phyloP scores from a whole-genome alignment of 2,797 vertebrate genomes.

The Gymnopithys bicolor region DNA sequence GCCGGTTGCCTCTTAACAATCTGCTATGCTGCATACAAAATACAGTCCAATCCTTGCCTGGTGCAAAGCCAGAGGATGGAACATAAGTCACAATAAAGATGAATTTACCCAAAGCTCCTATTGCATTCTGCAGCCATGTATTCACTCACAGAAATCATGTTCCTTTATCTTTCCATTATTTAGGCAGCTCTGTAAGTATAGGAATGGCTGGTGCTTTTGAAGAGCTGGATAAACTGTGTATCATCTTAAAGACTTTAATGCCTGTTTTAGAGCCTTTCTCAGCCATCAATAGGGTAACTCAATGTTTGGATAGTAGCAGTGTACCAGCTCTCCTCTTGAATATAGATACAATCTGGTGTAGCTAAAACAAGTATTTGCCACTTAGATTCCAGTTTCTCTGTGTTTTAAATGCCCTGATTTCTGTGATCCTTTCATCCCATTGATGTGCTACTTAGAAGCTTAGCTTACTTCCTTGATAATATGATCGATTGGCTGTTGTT shows the following conservation, averaged over 20 bases:
- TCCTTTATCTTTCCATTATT: neutral
- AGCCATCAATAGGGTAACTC: neutral
- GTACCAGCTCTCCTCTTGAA: neutral
- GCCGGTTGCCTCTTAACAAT: neutral
- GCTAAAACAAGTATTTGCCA: neutral
- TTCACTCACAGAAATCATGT: neutral
- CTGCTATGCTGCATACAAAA: neutral
- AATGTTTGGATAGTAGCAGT: neutral
- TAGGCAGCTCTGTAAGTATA: neutral
- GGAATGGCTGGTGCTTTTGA: neutral
- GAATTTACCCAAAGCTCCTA: neutral
- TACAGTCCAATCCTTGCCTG: accelerated
- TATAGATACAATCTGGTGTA: neutral
- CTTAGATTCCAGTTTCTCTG: neutral
- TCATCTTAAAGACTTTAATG: neutral
- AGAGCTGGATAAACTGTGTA: neutral
- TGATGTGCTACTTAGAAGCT: neutral
- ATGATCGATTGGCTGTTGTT: neutral
- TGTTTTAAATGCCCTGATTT: neutral
- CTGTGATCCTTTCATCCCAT: neutral
- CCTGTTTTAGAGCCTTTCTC: neutral
- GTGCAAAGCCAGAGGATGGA: neutral
- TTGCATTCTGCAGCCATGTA: neutral
- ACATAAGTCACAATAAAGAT: neutral
- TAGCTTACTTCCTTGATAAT: neutral